phyloP scores from a whole-genome alignment of 2,888 invertebrate species.

The Epinotia demarniana region DNA sequence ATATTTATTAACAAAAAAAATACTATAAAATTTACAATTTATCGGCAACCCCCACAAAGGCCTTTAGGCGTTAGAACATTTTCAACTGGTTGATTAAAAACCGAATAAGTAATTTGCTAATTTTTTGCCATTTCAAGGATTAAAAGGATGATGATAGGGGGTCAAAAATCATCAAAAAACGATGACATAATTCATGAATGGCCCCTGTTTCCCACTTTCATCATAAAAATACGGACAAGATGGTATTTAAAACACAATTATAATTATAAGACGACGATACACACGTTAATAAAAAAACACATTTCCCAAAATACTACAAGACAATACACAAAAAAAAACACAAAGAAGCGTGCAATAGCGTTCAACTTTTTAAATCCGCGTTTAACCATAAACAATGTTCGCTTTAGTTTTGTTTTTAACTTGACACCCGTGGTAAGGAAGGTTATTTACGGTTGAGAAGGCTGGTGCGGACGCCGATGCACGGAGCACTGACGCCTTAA shows the following conservation, averaged over 20 bases:
- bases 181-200: too few species aligned
- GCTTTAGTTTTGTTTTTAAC: slow-evolving; percentile 35
- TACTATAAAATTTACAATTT: too few species aligned
- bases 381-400: slow-evolving; percentile 45
- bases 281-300: neutral
- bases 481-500: slow-evolving; percentile 32
- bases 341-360: slow-evolving; percentile 36
- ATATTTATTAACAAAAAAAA: too few species aligned
- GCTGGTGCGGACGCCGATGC: slow-evolving; percentile 30
- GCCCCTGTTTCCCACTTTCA: too few species aligned
- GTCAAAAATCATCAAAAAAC: too few species aligned
- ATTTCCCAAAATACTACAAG: slow-evolving; percentile 22
- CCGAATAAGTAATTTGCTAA: too few species aligned
- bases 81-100: too few species aligned
- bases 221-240: neutral
- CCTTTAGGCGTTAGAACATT: too few species aligned
- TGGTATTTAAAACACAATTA: neutral
- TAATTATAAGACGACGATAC: neutral
- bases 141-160: too few species aligned
- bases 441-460: slow-evolving; percentile 29
- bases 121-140: too few species aligned
- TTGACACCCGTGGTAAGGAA: slow-evolving; percentile 35
- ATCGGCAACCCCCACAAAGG: too few species aligned
- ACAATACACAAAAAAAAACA: slow-evolving; percentile 14
- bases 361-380: slow-evolving; percentile 39